Evolutionary conservation across 1,140 invertebrate genomes (phyloP), one percentile per base, ranked within the genome.

Genomic region (Ostrea denselamellosa): DNA sequence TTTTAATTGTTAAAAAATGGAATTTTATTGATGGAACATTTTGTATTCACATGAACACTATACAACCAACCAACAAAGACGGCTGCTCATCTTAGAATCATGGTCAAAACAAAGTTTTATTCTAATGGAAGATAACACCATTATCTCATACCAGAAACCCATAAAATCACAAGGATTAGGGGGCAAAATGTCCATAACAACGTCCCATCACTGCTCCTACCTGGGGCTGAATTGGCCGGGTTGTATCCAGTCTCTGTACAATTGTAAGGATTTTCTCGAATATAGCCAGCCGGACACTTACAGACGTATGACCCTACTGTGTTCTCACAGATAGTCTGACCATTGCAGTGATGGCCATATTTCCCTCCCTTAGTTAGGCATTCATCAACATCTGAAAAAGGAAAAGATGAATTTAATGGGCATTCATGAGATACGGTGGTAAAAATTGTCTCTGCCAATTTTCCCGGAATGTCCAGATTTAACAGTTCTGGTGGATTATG

Each of bases 341-440:
- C 96, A 96, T 95, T 97, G 98, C 53, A 96, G 97, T 94, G 96
- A 97, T 92, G 98, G 5, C 93, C 94, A 88, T 89, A 65, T 77
- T 90, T 90, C 9, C 93, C 93, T n/a, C 93, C 94, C 54, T 91
- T 87, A 9, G 85, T 85, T 14, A 88, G 71, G 89, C 94, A 95
- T 89, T 95, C 94, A 90, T 95, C 88, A 83, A 93, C 91, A 90
- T 95, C 94, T 95, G 91, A 83, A 92, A 91, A 44, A 34, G 54
- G 90, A 87, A 86, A n/a, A 51, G 1, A 85, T 17, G 34, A 44
- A 44, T 44, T 44, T 44, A 44, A 2, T 44, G 5, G 34, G 5
- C 34, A 44, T 44, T 44, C 34, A 44, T 44, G 2, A 44, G 5
- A 44, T 44, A 44, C 34, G 2, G 34, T 44, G 34, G 34, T 44